Evolutionary conservation across 1,140 invertebrate genomes (phyloP).

Genomic region (Lineus longissimus): DNA sequence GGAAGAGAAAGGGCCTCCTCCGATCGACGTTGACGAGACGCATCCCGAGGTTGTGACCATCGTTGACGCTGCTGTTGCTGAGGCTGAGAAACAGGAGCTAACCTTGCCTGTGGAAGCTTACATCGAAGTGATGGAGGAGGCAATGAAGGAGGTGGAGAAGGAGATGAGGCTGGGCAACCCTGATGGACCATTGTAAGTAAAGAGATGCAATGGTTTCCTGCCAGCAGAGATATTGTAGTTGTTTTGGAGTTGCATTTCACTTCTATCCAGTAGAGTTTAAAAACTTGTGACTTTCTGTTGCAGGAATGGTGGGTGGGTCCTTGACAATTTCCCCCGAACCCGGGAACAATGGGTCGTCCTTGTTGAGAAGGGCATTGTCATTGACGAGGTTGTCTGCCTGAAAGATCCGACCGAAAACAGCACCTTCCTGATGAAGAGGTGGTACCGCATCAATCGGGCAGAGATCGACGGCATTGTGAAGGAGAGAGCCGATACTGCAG

Average conservation of each 20-base stretch:
- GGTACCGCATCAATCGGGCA: conserved; percentile 34
- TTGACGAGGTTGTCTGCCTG: conserved; percentile 45
- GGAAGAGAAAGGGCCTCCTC: conserved; percentile 6
- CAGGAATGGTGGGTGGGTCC: conserved; percentile 52
- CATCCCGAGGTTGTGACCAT: conserved; percentile 48
- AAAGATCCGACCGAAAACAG: conserved; percentile 38
- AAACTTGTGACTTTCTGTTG: conserved; percentile 9
- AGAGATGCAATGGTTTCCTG: background rate
- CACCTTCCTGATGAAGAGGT: conserved; percentile 29
- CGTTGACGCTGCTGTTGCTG: conserved; percentile 38
- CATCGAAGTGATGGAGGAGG: conserved; percentile 41
- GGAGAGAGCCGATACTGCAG: conserved; percentile 27
- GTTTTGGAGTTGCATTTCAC: too few species aligned
- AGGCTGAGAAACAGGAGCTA: conserved; percentile 37
- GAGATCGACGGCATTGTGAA: conserved; percentile 36
- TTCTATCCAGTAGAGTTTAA: background rate
- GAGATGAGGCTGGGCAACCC: conserved; percentile 30
- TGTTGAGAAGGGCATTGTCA: conserved; percentile 45
- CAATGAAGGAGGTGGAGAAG: conserved; percentile 41
- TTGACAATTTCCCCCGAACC: conserved; percentile 51
- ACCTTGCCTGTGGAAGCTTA: conserved; percentile 37
- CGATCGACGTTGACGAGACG: conserved; percentile 36
- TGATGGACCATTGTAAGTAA: conserved; percentile 44
- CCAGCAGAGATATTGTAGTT: too few species aligned
- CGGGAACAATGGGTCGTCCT: conserved; percentile 49